Evolutionary conservation across 2,113 vertebrate species (phyloP).

Genomic region (Mobula hypostoma): DNA sequence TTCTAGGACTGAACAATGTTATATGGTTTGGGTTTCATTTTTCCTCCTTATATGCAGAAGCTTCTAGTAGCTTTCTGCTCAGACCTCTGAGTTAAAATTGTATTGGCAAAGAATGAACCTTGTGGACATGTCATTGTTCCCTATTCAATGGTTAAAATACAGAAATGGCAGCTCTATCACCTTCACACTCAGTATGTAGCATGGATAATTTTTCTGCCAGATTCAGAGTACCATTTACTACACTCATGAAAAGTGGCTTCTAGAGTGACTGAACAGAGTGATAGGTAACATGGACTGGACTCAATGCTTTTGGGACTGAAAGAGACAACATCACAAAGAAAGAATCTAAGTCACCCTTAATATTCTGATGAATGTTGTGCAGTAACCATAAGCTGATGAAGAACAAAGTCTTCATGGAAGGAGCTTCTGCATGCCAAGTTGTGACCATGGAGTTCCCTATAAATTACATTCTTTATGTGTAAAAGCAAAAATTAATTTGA

Average conservation of each 20-base stretch:
- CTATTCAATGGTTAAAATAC: not conserved
- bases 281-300: too few species aligned
- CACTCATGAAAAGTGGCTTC: not conserved
- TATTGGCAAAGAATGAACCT: not conserved
- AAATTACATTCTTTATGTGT: slow-evolving; percentile 5
- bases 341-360: not conserved
- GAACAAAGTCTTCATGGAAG: not conserved
- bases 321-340: not conserved
- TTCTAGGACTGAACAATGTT: not conserved
- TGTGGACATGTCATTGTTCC: not conserved
- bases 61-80: not conserved
- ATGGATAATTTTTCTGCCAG: not conserved
- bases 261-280: not conserved
- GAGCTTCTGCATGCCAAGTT: not conserved
- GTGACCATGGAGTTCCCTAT: not conserved
- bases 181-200: not conserved
- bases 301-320: not conserved
- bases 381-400: not conserved
- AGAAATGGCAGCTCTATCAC: not conserved
- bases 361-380: not conserved
- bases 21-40: not conserved
- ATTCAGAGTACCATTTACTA: not conserved
- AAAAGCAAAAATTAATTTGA: not conserved
- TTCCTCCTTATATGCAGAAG: too few species aligned
- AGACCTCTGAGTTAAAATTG: not conserved